phyloP scores from a whole-genome alignment of 2,888 invertebrate genomes.

The Standfussiana lucernea region DNA sequence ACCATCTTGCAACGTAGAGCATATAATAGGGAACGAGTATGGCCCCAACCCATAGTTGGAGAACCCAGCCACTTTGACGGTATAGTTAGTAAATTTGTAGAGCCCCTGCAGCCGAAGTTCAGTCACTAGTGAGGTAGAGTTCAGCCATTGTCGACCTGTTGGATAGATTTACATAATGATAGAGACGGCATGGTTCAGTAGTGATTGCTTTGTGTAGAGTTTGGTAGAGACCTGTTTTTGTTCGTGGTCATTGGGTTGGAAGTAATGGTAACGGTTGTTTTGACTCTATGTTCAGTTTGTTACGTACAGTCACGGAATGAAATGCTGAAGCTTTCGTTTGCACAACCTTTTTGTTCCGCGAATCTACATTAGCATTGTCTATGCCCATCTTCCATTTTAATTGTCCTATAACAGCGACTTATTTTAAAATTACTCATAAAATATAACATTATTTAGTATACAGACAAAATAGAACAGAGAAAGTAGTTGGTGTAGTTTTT shows the following conservation, averaged over 20 bases:
- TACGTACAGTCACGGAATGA: background rate
- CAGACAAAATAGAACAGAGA: too few species aligned
- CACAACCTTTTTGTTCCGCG: background rate
- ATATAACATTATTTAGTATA: too few species aligned
- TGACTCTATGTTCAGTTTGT: background rate
- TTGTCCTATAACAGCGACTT: too few species aligned
- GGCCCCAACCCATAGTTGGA: constrained; percentile 96
- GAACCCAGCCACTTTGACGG: constrained; percentile 95
- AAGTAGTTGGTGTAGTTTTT: too few species aligned
- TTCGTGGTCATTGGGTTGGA: constrained; percentile 42
- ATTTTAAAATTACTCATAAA: too few species aligned
- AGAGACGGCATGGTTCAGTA: constrained; percentile 41
- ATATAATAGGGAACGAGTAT: constrained; percentile 94
- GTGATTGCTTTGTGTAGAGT: constrained; percentile 53
- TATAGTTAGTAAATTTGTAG: constrained; percentile 96
- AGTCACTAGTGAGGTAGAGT: constrained; percentile 92
- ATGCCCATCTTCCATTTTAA: background rate
- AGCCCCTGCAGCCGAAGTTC: constrained; percentile 95
- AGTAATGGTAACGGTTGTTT: constrained; percentile 33
- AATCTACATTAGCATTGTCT: background rate
- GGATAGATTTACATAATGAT: constrained; percentile 67
- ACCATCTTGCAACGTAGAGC: constrained; percentile 96
- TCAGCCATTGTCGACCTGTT: constrained; percentile 86
- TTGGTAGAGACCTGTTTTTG: constrained; percentile 48
- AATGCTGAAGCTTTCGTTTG: background rate